Percentiles rank a stretch among this genome's conserved stretches.
phyloP scores from a whole-genome alignment of 2,797 vertebrate species.

The Lithobates pipiens region DNA sequence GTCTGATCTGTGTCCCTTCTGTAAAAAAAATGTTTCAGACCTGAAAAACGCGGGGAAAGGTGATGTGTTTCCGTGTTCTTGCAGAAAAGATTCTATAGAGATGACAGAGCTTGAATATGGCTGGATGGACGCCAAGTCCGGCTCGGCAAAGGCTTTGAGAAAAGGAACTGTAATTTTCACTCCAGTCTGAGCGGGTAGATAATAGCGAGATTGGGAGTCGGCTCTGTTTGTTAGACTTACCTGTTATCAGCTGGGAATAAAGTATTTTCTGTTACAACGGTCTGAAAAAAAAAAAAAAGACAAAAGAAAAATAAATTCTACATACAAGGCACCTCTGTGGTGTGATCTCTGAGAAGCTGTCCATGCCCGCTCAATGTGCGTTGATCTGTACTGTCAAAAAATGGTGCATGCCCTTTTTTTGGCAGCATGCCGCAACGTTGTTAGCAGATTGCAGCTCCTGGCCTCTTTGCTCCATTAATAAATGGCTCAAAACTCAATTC shows the following conservation, averaged over 20 bases:
- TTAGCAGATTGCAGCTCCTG: too few species aligned
- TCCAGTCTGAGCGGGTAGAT: background rate
- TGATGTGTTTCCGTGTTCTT: background rate
- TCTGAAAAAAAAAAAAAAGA: too few species aligned
- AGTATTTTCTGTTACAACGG: background rate
- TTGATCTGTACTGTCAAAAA: too few species aligned
- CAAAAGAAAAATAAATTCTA: too few species aligned
- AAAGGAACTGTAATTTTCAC: constrained; percentile 7
- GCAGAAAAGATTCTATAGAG: background rate
- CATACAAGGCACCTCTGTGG: too few species aligned
- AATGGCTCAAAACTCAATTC: too few species aligned
- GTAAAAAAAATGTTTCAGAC: background rate
- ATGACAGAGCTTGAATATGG: background rate
- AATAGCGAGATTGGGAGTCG: background rate
- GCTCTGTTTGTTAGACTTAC: background rate
- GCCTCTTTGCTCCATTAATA: too few species aligned
- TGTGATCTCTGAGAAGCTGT: too few species aligned
- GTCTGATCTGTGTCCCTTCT: background rate
- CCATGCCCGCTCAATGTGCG: too few species aligned
- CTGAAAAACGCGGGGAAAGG: background rate
- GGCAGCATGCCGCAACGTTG: too few species aligned
- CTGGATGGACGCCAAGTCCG: background rate
- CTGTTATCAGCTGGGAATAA: background rate
- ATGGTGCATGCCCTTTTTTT: too few species aligned
- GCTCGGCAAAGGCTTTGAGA: background rate